A percentile compares a stretch with the other conserved stretches of the same genome.
phyloP scores from a whole-genome alignment of 2,888 invertebrate genomes.

The Diachrysia chrysitis region DNA sequence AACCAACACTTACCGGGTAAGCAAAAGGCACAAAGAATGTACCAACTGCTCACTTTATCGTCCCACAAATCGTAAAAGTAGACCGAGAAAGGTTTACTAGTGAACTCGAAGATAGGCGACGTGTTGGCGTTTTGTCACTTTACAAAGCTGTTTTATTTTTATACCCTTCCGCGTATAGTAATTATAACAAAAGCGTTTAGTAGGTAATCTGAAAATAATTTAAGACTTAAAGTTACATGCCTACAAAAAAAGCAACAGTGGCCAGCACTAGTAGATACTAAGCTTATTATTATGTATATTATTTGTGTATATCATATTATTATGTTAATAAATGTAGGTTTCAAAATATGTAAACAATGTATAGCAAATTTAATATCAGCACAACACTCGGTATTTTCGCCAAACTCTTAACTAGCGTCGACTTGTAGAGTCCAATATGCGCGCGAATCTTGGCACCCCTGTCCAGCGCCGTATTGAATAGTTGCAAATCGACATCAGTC shows the following conservation, averaged over 20 bases:
- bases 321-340: no score
- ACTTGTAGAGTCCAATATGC: constrained; percentile 23
- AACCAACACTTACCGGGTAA: constrained; percentile 27
- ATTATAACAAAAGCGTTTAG: constrained; percentile 39
- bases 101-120: constrained; percentile 25
- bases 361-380: constrained; percentile 25
- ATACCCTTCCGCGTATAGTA: constrained; percentile 26
- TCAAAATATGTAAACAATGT: not conserved
- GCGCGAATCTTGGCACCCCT: constrained; percentile 5
- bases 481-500: constrained; percentile 7
- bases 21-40: constrained; percentile 29
- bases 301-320: no score
- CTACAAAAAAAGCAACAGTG: no score
- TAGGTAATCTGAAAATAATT: no score
- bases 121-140: constrained; percentile 44
- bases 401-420: constrained; percentile 12
- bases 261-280: no score
- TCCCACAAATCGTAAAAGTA: constrained; percentile 50
- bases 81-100: constrained; percentile 44
- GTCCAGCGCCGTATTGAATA: constrained; percentile 16
- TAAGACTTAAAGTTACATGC: no score
- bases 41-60: constrained; percentile 46
- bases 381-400: constrained; percentile 3
- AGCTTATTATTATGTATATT: no score
- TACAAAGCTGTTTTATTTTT: constrained; percentile 26